Evolutionary conservation across 1,140 invertebrate genomes (phyloP).

Genomic region (Lanistes nyassanus): DNA sequence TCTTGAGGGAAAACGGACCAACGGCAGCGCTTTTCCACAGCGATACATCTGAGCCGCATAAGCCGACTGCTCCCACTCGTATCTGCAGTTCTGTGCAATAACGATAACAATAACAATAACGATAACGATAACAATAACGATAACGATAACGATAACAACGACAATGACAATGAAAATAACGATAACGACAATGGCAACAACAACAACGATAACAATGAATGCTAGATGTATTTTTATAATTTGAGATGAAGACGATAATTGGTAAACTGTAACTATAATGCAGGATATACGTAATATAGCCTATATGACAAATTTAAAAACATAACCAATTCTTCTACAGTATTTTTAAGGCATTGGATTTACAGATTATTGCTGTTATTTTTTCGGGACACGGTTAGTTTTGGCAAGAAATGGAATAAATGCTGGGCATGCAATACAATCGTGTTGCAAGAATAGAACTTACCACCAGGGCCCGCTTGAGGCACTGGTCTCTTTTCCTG

Average conservation of each 20-base stretch:
- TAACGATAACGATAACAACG: not conserved
- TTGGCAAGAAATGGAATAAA: too few relatives aligned
- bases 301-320: too few relatives aligned
- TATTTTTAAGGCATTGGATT: too few relatives aligned
- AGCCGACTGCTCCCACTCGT: slow-evolving; percentile 88
- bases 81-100: slow-evolving; percentile 80
- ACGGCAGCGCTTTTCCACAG: slow-evolving; percentile 85
- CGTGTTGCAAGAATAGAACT: too few relatives aligned
- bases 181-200: not conserved
- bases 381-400: too few relatives aligned
- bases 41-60: slow-evolving; percentile 95
- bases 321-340: too few relatives aligned
- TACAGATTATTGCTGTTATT: too few relatives aligned
- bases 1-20: slow-evolving; percentile 47
- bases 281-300: too few relatives aligned
- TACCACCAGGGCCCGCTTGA: too few relatives aligned
- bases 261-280: not conserved
- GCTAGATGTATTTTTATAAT: not conserved
- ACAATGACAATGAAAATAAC: not conserved
- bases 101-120: not conserved
- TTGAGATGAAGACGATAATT: too few relatives aligned
- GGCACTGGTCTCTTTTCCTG: too few relatives aligned
- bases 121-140: not conserved
- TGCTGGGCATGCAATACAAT: too few relatives aligned
- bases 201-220: not conserved